phyloP scores from a whole-genome alignment of 2,888 invertebrate genomes.

The Eutolmus rufibarbis region DNA sequence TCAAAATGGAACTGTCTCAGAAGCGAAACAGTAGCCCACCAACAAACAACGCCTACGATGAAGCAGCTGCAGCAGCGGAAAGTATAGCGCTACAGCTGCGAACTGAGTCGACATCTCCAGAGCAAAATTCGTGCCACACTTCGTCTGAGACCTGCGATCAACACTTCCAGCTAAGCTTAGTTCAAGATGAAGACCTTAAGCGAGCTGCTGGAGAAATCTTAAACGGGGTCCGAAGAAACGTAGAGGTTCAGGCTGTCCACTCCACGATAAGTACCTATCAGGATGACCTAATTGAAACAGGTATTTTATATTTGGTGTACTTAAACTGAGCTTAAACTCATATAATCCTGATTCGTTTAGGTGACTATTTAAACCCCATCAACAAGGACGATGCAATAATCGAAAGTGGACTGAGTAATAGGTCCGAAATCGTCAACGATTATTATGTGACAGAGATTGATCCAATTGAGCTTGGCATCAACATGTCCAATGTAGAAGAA shows the following conservation, averaged over 20 bases:
- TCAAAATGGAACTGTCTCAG: conserved; percentile 63
- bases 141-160: conserved; percentile 26
- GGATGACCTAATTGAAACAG: conserved; percentile 59
- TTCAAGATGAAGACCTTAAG: conserved; percentile 63
- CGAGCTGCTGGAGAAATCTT: conserved; percentile 69
- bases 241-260: conserved; percentile 68
- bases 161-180: conserved; percentile 54
- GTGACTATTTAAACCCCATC: conserved; percentile 73
- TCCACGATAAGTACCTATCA: conserved; percentile 61
- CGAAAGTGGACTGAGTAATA: conserved; percentile 71
- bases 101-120: conserved; percentile 45
- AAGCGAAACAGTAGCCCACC: conserved; percentile 50
- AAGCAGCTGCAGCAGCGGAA: conserved; percentile 60
- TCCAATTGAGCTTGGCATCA: conserved; percentile 62
- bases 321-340: background rate
- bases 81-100: conserved; percentile 58
- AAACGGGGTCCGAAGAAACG: conserved; percentile 67
- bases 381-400: conserved; percentile 80
- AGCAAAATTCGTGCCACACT: conserved; percentile 29
- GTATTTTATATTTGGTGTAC: conserved; percentile 48
- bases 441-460: conserved; percentile 62
- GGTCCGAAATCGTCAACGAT: conserved; percentile 46
- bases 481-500: conserved; percentile 59
- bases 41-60: conserved; percentile 55
- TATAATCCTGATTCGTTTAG: conserved; percentile 51